These are phyloP conservation scores for Alexandromys fortis DNA, from an alignment of 2,113 vertebrate genomes.

Conservation along the genomic window DNA sequence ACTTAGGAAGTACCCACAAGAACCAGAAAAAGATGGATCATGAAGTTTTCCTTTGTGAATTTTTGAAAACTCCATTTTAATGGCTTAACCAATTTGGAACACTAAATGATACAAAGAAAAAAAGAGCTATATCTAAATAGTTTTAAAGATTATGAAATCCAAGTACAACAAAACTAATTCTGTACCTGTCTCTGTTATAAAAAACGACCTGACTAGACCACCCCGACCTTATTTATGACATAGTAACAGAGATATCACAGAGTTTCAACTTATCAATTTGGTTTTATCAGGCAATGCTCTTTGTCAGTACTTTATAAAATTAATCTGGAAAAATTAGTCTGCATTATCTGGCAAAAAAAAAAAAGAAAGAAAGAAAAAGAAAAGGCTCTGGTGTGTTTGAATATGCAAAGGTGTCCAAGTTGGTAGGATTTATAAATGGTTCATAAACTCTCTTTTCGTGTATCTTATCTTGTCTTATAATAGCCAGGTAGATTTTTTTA, in stretches of 20 bases:
- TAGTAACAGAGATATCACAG: neutral
- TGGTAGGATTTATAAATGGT: neutral
- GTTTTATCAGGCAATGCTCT: neutral
- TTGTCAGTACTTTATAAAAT: neutral
- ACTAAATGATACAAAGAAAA: conserved; percentile 57
- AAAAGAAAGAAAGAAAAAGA: neutral
- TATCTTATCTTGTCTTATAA: conserved; percentile 14
- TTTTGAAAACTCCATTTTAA: conserved; percentile 31
- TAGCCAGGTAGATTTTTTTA: neutral
- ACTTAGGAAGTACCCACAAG: conserved; percentile 52
- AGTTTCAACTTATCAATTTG: neutral
- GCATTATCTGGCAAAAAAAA: neutral
- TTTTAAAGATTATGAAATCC: conserved; percentile 71
- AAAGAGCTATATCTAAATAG: conserved; percentile 55
- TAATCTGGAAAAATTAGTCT: neutral
- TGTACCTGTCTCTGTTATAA: conserved; percentile 72
- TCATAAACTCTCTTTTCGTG: conserved; percentile 24
- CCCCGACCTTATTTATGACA: conserved; percentile 15
- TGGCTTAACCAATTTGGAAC: conserved; percentile 68
- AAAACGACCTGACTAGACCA: conserved; percentile 59
- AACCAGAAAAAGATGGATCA: conserved; percentile 41
- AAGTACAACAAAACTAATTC: conserved; percentile 53
- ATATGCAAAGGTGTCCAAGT: neutral
- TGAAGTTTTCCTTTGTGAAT: neutral
- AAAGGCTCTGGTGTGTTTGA: neutral